Conservation (phyloP, 2,888 invertebrate genomes). For the Tipula confusa region DNA sequence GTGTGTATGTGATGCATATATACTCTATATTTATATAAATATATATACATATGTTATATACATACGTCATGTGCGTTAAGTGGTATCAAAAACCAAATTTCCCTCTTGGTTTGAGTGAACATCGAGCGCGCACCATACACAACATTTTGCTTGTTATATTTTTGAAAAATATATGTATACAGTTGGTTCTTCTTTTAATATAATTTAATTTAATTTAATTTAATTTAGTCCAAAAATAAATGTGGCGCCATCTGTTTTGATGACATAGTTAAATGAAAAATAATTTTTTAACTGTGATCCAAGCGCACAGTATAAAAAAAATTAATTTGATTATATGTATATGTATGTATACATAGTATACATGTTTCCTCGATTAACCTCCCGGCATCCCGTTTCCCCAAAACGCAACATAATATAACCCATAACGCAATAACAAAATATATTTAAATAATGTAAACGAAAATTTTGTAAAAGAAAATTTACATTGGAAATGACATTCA, state of each 20-base stretch:
- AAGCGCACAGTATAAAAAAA: background rate
- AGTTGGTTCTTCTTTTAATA: background rate
- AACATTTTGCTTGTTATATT: slow-evolving; percentile 8
- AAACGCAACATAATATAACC: too few species aligned
- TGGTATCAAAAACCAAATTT: background rate
- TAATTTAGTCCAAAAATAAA: slow-evolving; percentile 25
- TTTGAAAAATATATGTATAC: too few species aligned
- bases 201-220: slow-evolving; percentile 25
- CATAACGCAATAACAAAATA: background rate
- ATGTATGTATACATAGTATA: background rate
- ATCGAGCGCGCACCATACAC: background rate
- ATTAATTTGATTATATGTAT: background rate
- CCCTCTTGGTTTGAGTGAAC: slow-evolving; percentile 17
- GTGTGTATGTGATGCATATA: background rate
- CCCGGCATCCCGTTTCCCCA: background rate
- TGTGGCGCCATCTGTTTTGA: slow-evolving; percentile 7
- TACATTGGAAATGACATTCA: slow-evolving; percentile 25
- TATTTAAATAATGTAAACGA: background rate
- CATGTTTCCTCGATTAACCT: background rate
- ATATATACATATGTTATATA: background rate
- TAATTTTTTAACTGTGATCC: background rate
- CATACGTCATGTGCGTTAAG: slow-evolving; percentile 28
- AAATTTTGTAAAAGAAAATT: background rate
- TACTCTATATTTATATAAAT: background rate
- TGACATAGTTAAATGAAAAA: slow-evolving; percentile 13